Evolutionary conservation across 1,140 invertebrate species (phyloP).

Genomic region (Cephus cinctus): DNA sequence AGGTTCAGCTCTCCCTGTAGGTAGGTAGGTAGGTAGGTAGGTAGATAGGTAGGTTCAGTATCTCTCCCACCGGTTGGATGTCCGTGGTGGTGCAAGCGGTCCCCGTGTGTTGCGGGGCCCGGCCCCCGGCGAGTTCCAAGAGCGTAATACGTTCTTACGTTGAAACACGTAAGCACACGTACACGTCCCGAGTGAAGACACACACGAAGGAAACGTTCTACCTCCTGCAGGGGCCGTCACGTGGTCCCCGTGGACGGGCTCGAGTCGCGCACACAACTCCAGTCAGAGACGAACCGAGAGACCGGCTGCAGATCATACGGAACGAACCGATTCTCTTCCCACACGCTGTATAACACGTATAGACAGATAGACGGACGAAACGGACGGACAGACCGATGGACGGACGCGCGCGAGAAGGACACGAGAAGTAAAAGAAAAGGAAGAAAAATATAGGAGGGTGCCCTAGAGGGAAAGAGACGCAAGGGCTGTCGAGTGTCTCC

Average conservation of each 20-base stretch:
- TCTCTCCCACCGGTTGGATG: no score
- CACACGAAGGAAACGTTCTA: constrained; percentile 30
- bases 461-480: no score
- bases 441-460: no score
- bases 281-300: constrained; percentile 52
- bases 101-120: constrained; percentile 18
- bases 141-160: no score
- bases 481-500: no score
- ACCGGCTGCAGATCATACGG: constrained; percentile 22
- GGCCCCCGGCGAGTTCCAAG: no score
- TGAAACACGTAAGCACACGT: no score
- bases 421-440: background rate
- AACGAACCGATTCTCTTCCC: constrained; percentile 2
- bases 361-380: no score
- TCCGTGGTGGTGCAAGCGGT: no score
- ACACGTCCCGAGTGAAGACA: constrained; percentile 21
- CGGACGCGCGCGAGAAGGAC: background rate
- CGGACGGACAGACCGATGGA: background rate
- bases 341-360: background rate
- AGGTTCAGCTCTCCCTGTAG: no score
- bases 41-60: no score
- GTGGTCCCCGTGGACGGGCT: constrained; percentile 34
- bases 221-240: constrained; percentile 49
- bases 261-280: constrained; percentile 36
- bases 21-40: no score